Percentiles rank a stretch among this genome's conserved stretches.
These are phyloP conservation scores for Chelonus formosanus DNA, from an alignment of 2,888 invertebrate genomes.

Conservation along the genomic window DNA sequence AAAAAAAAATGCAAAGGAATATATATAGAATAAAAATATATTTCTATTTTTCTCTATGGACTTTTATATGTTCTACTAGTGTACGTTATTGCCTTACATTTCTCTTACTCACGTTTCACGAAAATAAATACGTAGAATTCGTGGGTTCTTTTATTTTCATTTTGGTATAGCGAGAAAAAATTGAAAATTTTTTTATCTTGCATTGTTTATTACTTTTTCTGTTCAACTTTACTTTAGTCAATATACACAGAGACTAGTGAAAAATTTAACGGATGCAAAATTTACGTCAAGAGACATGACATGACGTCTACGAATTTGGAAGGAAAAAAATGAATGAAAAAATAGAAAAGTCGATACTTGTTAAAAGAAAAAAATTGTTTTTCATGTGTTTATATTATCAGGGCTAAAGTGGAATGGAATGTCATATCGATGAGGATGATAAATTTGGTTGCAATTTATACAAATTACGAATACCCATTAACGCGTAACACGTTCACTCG, in stretches of 20 bases:
- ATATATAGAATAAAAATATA: neutral
- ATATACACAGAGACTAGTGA: no score
- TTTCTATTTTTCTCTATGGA: neutral
- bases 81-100: neutral
- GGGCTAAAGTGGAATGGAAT: neutral
- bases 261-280: no score
- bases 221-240: no score
- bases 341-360: no score
- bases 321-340: no score
- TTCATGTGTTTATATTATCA: constrained; percentile 1
- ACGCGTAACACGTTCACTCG: constrained; percentile 43
- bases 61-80: constrained; percentile 6
- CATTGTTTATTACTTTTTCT: no score
- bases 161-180: no score
- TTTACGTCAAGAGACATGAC: no score
- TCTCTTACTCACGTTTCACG: neutral
- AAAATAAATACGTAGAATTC: neutral
- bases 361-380: neutral
- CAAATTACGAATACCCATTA: constrained; percentile 55
- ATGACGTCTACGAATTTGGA: no score
- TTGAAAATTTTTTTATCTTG: no score
- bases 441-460: constrained; percentile 54
- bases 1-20: neutral
- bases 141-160: no score
- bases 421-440: constrained; percentile 43